Base-by-base conservation (phyloP, 2,888 invertebrate species). In the Tachina lurida region DNA sequence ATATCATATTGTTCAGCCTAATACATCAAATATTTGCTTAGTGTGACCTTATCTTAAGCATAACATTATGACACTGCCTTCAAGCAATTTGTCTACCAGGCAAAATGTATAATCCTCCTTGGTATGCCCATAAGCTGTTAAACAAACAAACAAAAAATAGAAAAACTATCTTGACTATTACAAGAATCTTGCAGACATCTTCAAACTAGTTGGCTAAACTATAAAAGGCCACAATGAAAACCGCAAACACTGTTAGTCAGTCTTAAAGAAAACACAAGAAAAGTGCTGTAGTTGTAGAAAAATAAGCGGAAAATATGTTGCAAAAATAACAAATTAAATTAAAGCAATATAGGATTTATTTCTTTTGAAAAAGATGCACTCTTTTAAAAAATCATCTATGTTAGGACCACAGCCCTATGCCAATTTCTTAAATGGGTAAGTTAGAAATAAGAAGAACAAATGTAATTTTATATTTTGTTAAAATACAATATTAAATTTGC, bases 381-480 rank as follows among this genome's bases (percentile, higher is more conserved):
- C 63, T 67, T 58, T 78, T 52, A 39, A 85, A 84, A 62, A 71
- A 49, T 77, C 76, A 9, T 0, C 31, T 8, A 7, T 43, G 13
- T 31, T 84, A 58, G 88, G 87, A 22, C 88, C 88, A 63, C 81
- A 85, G 47, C 39, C 84, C 9, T 88, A 70, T 85, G 60, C 54
- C 54, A 82, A 49, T 4, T 86, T 49, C 67, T 63, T 79, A 41
- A 88, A 88, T 87, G 58, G 85, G 88, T 88, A 54, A 71, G 17
- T 52, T 41, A 4, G 10, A 47, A 63, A 15, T n/a, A 0, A 31
- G 3, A 0, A 31, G 3, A 22, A 12, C 0, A n/a, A 3, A 17
- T 10, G 0, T 7, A 41, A 10, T 9, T 41, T 41, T 43, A 19
- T n/a, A 45, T 15, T n/a, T 12, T 15, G 45, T 9, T 45, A 45